Conservation (phyloP, 64 coral and sea anemone genomes). For the Catalaphyllia jardinei region DNA sequence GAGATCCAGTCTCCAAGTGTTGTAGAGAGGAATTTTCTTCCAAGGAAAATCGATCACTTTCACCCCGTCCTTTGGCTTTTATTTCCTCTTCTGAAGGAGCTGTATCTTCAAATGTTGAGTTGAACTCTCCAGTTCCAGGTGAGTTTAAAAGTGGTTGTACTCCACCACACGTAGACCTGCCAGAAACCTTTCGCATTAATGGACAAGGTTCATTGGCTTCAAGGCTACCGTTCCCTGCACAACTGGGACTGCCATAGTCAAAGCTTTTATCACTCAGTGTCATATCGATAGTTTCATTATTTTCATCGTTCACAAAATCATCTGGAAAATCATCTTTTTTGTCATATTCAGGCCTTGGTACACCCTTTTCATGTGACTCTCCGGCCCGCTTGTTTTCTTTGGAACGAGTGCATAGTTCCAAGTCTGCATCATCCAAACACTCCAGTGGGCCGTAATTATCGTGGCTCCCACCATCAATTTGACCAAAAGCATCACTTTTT, state of each 20-base stretch:
- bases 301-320: not conserved
- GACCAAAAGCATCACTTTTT: too few relatives aligned
- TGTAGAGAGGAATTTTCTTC: not conserved
- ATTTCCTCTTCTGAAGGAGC: not conserved
- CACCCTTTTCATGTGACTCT: too few relatives aligned
- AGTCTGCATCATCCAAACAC: too few relatives aligned
- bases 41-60: too few relatives aligned
- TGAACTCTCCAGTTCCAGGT: not conserved
- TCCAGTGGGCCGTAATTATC: too few relatives aligned
- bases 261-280: not conserved
- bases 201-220: not conserved
- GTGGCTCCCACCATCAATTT: too few relatives aligned
- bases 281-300: not conserved
- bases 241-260: not conserved
- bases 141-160: not conserved
- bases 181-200: not conserved
- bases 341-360: too few relatives aligned
- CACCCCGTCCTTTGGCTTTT: not conserved
- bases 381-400: too few relatives aligned
- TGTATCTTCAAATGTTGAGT: not conserved
- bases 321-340: not conserved
- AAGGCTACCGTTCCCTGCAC: not conserved
- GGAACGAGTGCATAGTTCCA: too few relatives aligned
- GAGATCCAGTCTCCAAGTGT: not conserved
- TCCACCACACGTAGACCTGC: not conserved